Evolutionary conservation across 2,113 vertebrate species (phyloP).

Genomic region (Edolisoma coerulescens): DNA sequence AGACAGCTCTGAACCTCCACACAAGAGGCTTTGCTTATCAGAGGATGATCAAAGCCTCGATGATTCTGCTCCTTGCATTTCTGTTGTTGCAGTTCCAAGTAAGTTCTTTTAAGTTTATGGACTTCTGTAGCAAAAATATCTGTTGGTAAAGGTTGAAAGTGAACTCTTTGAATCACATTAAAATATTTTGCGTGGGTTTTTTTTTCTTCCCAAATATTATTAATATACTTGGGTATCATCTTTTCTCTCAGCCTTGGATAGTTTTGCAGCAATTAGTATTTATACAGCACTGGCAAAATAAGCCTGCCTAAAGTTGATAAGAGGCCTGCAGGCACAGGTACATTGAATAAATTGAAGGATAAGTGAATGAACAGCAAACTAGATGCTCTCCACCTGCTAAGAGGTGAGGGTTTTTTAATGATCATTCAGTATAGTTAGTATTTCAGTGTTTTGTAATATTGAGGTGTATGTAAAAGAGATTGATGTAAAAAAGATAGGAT

Average conservation of each 20-base stretch:
- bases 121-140: not conserved
- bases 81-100: constrained; percentile 92
- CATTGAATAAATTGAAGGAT: not conserved
- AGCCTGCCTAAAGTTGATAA: not conserved
- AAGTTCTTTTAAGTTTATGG: constrained; percentile 51
- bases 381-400: not conserved
- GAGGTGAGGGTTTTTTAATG: not conserved
- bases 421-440: not conserved
- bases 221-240: not conserved
- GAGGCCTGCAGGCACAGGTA: not conserved
- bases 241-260: not conserved
- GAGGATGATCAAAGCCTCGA: constrained; percentile 84
- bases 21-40: constrained; percentile 88
- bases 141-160: not conserved
- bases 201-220: not conserved
- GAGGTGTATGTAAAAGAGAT: not conserved
- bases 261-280: not conserved
- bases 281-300: not conserved
- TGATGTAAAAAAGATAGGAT: not conserved
- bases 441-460: not conserved
- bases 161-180: not conserved
- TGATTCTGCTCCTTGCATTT: constrained; percentile 80
- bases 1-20: constrained; percentile 81
- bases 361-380: not conserved
- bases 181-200: not conserved